Evolutionary conservation across 2,888 invertebrate genomes (phyloP).

Genomic region (Taphrorychus bicolor): DNA sequence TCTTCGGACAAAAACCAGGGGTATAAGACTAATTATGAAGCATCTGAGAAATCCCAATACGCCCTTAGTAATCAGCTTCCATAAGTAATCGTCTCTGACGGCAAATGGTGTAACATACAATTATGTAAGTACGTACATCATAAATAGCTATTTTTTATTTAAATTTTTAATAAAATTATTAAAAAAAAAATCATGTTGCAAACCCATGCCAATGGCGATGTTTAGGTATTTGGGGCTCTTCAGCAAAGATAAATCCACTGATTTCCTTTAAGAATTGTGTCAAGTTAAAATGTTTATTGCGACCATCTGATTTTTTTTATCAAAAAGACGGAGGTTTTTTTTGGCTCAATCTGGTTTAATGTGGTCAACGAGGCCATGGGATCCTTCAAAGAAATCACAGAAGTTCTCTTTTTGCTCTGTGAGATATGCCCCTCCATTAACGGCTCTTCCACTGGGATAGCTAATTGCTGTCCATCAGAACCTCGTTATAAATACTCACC

Average conservation of each 20-base stretch:
- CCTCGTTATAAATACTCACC: not conserved
- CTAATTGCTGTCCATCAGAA: no score
- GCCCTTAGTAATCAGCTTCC: constrained; percentile 67
- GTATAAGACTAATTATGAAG: constrained; percentile 73
- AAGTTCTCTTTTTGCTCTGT: constrained; percentile 35
- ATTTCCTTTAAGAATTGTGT: no score
- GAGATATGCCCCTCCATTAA: constrained; percentile 17
- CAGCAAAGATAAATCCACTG: constrained; percentile 69
- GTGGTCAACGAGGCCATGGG: constrained; percentile 48
- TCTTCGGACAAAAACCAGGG: constrained; percentile 74
- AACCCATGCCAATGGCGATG: constrained; percentile 72
- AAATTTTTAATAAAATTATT: no score
- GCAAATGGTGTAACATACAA: constrained; percentile 64
- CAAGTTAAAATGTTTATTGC: no score
- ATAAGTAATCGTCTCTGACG: constrained; percentile 63
- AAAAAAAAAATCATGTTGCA: no score
- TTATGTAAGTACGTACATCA: not conserved
- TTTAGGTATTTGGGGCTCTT: constrained; percentile 73
- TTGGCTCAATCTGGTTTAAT: constrained; percentile 59
- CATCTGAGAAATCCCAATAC: constrained; percentile 73
- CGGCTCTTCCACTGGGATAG: constrained; percentile 35
- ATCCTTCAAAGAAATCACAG: constrained; percentile 51
- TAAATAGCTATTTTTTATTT: no score
- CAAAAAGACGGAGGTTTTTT: no score
- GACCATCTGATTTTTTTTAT: no score